These are phyloP conservation scores for Xylota sylvarum DNA, from an alignment of 2,888 invertebrate genomes.

Conservation along the genomic window DNA sequence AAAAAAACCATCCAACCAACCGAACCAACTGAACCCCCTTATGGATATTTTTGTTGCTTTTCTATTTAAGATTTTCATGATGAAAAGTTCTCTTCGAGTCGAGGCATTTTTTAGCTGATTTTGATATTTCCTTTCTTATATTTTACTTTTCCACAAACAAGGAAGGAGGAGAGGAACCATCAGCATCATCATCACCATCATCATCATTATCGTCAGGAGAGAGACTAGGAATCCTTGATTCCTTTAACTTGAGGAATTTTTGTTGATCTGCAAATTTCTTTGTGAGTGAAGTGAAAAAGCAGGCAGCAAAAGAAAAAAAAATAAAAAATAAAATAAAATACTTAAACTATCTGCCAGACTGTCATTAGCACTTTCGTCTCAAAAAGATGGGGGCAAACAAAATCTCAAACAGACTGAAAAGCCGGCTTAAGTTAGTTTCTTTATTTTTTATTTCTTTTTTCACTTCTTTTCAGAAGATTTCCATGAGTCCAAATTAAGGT, in stretches of 20 bases:
- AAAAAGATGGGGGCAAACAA: conserved; percentile 4
- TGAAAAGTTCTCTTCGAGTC: conserved; percentile 35
- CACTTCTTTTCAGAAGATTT: neutral
- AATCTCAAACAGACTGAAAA: conserved; percentile 15
- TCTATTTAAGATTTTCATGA: conserved; percentile 46
- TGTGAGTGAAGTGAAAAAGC: conserved; percentile 17
- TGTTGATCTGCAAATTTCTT: conserved; percentile 58
- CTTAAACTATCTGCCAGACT: conserved; percentile 52
- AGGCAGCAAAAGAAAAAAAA: neutral
- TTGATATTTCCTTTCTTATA: conserved; percentile 20
- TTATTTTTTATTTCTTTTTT: neutral
- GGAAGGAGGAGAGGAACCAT: neutral
- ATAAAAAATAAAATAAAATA: conserved; percentile 8
- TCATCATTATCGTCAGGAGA: neutral
- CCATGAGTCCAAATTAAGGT: conserved; percentile 14
- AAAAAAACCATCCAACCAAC: neutral
- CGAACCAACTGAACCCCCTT: neutral
- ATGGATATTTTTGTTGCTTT: conserved; percentile 33
- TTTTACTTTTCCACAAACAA: conserved; percentile 37
- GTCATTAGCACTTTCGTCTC: conserved; percentile 63
- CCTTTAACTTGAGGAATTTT: conserved; percentile 51
- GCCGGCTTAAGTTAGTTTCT: neutral
- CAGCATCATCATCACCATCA: conserved; percentile 11
- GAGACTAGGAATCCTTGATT: conserved; percentile 45
- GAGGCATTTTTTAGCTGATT: conserved; percentile 55